A percentile compares a stretch with the other conserved stretches of the same genome.
Conservation (phyloP, 2,113 vertebrate genomes). For the Mesoclemmys tuberculata region DNA sequence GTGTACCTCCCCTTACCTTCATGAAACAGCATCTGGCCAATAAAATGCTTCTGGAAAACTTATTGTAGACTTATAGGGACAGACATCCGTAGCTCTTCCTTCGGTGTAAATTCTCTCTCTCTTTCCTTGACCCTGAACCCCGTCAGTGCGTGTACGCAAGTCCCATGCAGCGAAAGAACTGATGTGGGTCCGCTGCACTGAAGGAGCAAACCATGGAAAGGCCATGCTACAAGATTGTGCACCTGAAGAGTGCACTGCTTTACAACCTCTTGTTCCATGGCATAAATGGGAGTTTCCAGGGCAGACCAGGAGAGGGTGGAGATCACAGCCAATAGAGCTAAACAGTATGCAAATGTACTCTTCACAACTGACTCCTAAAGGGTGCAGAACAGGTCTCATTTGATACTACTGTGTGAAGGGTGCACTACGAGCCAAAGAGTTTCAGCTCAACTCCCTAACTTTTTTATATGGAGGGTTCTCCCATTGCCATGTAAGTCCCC, state of each 20-base stretch:
- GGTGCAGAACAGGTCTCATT: neutral
- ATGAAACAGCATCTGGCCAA: neutral
- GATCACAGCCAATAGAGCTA: neutral
- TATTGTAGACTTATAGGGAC: neutral
- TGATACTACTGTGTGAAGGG: neutral
- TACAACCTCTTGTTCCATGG: neutral
- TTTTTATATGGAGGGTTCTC: neutral
- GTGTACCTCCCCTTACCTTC: neutral
- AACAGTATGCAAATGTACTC: neutral
- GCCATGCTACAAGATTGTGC: neutral
- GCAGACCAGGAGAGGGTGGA: neutral
- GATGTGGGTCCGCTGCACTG: neutral
- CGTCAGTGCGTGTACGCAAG: neutral
- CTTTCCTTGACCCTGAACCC: neutral
- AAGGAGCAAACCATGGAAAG: neutral
- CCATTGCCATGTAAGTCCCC: neutral
- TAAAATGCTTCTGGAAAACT: neutral
- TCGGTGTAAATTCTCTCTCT: neutral
- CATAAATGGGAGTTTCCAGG: neutral
- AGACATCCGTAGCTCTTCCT: neutral
- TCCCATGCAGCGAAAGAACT: neutral
- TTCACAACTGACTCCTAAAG: neutral
- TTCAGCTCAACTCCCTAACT: neutral
- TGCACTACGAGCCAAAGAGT: rapidly evolving
- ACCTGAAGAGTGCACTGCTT: neutral